Percentiles rank a stretch among this genome's conserved stretches.
phyloP scores from a whole-genome alignment of 2,797 vertebrate genomes.

The Helicolenus hilgendorfi region DNA sequence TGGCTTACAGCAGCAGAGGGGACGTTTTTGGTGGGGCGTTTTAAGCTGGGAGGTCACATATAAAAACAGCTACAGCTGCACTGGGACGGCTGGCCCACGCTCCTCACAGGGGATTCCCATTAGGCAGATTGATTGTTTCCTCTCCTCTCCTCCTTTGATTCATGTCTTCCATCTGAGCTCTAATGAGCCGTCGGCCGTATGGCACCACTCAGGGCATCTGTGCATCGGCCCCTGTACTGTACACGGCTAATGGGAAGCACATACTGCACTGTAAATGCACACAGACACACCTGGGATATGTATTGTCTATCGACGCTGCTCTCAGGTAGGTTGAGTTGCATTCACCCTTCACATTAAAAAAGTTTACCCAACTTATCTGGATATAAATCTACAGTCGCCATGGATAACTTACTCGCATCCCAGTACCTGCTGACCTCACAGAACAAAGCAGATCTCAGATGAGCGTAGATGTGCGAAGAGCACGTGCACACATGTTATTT shows the following conservation, averaged over 20 bases:
- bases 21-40: conserved; percentile 71
- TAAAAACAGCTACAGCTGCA: conserved; percentile 88
- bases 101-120: conserved; percentile 90
- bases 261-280: conserved; percentile 64
- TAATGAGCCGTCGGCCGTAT: conserved; percentile 91
- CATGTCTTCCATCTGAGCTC: conserved; percentile 90
- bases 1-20: conserved; percentile 77
- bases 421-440: conserved; percentile 27
- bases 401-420: background rate
- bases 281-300: conserved; percentile 33
- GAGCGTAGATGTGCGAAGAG: conserved; percentile 34
- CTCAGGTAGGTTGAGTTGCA: background rate
- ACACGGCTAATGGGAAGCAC: conserved; percentile 73
- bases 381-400: background rate
- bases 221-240: conserved; percentile 82
- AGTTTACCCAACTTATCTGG: background rate
- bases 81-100: conserved; percentile 81
- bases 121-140: conserved; percentile 92
- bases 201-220: conserved; percentile 89
- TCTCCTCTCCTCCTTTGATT: conserved; percentile 90
- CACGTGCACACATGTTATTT: conserved; percentile 71
- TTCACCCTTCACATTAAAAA: background rate
- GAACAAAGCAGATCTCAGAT: conserved; percentile 48
- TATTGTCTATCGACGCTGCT: conserved; percentile 12
- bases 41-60: conserved; percentile 85